Evolutionary conservation across 2,888 invertebrate species (phyloP).

Genomic region (Agapetus fuscipes): DNA sequence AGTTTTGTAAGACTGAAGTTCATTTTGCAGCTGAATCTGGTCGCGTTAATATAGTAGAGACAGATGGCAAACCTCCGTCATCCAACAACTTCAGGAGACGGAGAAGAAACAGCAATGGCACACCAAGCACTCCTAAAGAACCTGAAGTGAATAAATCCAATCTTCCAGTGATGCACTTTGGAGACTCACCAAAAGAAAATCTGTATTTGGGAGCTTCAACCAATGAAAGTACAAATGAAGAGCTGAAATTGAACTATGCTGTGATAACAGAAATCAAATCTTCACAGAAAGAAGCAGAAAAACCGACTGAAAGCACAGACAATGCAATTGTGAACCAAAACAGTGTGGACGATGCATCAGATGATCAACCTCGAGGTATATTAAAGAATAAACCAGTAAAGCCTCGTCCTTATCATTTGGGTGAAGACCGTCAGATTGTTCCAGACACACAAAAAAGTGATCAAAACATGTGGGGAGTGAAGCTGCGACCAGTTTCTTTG

Average conservation of each 20-base stretch:
- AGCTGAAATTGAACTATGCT: conserved; percentile 25
- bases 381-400: conserved; percentile 65
- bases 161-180: conserved; percentile 56
- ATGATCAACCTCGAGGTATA: conserved; percentile 54
- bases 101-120: conserved; percentile 47
- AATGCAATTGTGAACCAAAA: conserved; percentile 14
- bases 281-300: conserved; percentile 10
- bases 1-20: conserved; percentile 81
- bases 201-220: conserved; percentile 21
- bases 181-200: conserved; percentile 30
- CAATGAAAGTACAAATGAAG: conserved; percentile 5
- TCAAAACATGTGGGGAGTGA: conserved; percentile 39
- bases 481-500: conserved; percentile 33
- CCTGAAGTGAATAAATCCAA: conserved; percentile 33
- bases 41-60: conserved; percentile 77
- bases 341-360: conserved; percentile 22
- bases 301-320: conserved; percentile 15
- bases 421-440: conserved; percentile 50
- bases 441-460: conserved; percentile 17
- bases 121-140: too few species aligned
- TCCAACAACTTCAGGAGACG: conserved; percentile 69
- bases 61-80: conserved; percentile 79
- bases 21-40: conserved; percentile 82
- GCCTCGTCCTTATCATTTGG: conserved; percentile 65
- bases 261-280: conserved; percentile 17